A percentile compares a stretch with the other conserved stretches of the same genome.
Evolutionary conservation across 2,797 vertebrate genomes (phyloP).

Genomic region (Paedocypris micromegethes): DNA sequence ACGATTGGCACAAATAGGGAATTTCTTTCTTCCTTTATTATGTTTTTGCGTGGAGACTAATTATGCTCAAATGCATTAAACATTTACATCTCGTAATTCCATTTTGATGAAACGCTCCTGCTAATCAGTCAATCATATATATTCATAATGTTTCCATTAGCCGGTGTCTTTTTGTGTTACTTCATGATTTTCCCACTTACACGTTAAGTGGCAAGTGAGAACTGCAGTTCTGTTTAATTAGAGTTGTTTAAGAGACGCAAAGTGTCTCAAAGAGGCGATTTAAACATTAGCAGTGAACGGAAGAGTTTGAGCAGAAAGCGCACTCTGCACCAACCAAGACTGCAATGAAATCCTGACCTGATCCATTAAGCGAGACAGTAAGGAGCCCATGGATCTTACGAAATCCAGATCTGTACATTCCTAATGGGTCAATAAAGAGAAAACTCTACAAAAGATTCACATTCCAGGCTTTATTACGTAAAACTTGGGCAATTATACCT

Average conservation of each 20-base stretch:
- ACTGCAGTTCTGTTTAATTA: no score
- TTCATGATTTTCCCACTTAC: no score
- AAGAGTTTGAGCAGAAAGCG: constrained; percentile 4
- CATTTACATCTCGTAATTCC: background rate
- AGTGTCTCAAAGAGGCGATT: constrained; percentile 25
- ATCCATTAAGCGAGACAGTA: background rate
- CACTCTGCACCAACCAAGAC: constrained; percentile 7
- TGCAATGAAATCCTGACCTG: background rate
- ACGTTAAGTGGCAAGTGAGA: no score
- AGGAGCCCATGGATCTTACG: background rate
- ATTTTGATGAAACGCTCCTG: background rate
- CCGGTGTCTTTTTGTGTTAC: no score
- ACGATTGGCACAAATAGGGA: no score
- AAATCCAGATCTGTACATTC: background rate
- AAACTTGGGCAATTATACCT: constrained; percentile 4
- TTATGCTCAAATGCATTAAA: background rate
- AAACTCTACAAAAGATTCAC: constrained; percentile 9
- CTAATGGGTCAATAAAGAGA: constrained; percentile 21
- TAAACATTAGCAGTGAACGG: constrained; percentile 28
- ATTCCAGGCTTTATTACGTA: background rate
- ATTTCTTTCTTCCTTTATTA: no score
- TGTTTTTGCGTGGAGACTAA: no score
- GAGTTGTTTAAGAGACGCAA: background rate
- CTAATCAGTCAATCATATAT: background rate
- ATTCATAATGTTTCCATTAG: background rate